These are phyloP conservation scores for Actenoides hombroni DNA, from an alignment of 2,113 vertebrate species.

Conservation along the genomic window DNA sequence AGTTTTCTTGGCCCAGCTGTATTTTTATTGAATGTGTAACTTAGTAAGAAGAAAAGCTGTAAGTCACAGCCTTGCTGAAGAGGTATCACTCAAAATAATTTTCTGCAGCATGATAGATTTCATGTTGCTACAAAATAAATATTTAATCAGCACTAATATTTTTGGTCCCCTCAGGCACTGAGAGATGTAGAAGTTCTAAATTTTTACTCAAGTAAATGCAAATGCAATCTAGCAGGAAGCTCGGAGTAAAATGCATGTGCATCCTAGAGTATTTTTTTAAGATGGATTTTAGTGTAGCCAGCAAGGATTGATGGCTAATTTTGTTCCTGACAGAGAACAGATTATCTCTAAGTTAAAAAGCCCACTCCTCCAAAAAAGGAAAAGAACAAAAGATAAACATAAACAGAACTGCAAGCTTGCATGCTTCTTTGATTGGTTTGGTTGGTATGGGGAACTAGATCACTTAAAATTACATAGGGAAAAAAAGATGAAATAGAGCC, in stretches of 20 bases:
- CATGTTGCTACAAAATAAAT: constrained; percentile 41
- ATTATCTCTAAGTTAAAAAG: not conserved
- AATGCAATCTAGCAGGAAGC: not conserved
- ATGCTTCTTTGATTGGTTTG: not conserved
- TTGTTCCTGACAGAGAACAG: not conserved
- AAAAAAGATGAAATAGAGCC: not conserved
- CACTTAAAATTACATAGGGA: not conserved
- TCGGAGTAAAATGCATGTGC: not conserved
- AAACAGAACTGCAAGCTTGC: not conserved
- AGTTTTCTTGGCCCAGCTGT: constrained; percentile 16
- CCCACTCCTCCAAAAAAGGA: not conserved
- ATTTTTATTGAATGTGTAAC: constrained; percentile 16
- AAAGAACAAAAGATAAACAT: not conserved
- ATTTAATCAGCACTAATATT: not conserved
- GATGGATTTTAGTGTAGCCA: not conserved
- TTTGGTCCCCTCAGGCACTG: not conserved
- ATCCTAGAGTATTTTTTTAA: not conserved
- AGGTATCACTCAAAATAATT: not conserved
- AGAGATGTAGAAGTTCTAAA: not conserved
- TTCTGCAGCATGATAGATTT: not conserved
- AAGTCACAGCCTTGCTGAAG: constrained; percentile 10
- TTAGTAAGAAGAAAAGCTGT: not conserved
- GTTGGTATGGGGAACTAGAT: not conserved
- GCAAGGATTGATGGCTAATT: not conserved
- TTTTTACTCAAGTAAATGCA: constrained; percentile 28